Evolutionary conservation across 1,140 invertebrate species (phyloP), one percentile per base, ranked within the genome.

Genomic region (Trachymyrmex septentrionalis): DNA sequence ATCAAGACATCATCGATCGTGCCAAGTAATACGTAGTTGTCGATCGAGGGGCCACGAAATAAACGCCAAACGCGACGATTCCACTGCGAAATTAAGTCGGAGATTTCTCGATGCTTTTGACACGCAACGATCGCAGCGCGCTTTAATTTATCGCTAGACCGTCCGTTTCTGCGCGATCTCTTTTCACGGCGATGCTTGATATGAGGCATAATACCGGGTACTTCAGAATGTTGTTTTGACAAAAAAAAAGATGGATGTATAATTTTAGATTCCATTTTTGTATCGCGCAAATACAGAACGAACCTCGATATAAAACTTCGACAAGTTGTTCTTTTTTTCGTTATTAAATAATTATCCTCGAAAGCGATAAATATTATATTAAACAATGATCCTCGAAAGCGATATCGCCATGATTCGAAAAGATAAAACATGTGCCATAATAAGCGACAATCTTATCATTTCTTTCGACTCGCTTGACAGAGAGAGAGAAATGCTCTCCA

Each of bases 1-100:
- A 89, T 89, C 86, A 87, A 84, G 85, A 90, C 69, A 72, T 87
- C 88, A 34, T 82, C 88, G 85, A 90, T 90, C 88, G 85, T 64
- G 84, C 50, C 88, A 75, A 89, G 75, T 87, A 89, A 89, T 90
- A 53, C 88, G 78, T 27, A 72, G 59, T 85, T 89, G 88, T 88
- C 88, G 88, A 86, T 86, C 50, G 72, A 19, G 66, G 66, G 14
- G n/a, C 30, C 21, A 75, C 67, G 86, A 82, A 72, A 57, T 55
- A 30, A 14, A 44, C 57, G 50, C 50, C 59, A 64, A 81, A 85
- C 30, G 38, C 34, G 61, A 88, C 64, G 81, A 48, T 78, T 78
- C 50, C 5, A 30, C 85, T 55, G 38, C 19, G 34, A 27, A 75
- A 89, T 84, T 75, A 61, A 84, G 80, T 82, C 55, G 24, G 53